These are phyloP conservation scores for Drosophila tropicalis DNA, from an alignment of 1,140 invertebrate species.

Conservation along the genomic window DNA sequence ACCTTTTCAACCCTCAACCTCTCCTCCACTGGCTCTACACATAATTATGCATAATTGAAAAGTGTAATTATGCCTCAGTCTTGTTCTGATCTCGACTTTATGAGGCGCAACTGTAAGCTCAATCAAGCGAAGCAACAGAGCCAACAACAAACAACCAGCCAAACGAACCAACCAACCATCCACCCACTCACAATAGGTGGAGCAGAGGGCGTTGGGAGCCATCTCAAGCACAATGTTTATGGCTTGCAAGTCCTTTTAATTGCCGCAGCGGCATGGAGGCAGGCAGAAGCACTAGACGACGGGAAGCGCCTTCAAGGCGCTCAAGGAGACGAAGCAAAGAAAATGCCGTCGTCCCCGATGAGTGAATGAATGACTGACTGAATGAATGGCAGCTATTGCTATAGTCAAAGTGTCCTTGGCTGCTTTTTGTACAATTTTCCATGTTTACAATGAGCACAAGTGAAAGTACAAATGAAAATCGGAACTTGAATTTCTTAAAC, in stretches of 20 bases:
- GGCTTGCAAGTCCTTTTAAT: constrained; percentile 65
- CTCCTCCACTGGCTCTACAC: constrained; percentile 38
- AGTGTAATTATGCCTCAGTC: constrained; percentile 68
- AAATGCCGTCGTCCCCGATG: constrained; percentile 7
- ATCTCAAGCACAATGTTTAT: constrained; percentile 60
- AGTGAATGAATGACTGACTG: constrained; percentile 1
- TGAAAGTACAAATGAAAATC: constrained; percentile 9
- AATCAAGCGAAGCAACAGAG: constrained; percentile 63
- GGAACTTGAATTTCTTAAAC: background rate
- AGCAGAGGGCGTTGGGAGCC: background rate
- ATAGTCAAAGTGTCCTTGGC: constrained; percentile 4
- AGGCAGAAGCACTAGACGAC: background rate
- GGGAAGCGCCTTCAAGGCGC: constrained; percentile 1
- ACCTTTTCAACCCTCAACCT: too few species aligned
- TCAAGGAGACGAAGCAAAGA: background rate
- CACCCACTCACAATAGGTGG: background rate
- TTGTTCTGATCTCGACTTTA: constrained; percentile 48
- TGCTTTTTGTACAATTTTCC: background rate
- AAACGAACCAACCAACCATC: background rate
- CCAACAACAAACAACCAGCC: constrained; percentile 19
- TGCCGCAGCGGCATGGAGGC: constrained; percentile 37
- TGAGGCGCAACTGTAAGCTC: constrained; percentile 69
- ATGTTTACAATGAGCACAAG: background rate
- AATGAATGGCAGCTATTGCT: constrained; percentile 7
- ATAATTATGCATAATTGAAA: constrained; percentile 81